Percentiles rank a stretch among this genome's conserved stretches.
phyloP scores from a whole-genome alignment of 2,113 vertebrate species.

The Heliornis fulica region DNA sequence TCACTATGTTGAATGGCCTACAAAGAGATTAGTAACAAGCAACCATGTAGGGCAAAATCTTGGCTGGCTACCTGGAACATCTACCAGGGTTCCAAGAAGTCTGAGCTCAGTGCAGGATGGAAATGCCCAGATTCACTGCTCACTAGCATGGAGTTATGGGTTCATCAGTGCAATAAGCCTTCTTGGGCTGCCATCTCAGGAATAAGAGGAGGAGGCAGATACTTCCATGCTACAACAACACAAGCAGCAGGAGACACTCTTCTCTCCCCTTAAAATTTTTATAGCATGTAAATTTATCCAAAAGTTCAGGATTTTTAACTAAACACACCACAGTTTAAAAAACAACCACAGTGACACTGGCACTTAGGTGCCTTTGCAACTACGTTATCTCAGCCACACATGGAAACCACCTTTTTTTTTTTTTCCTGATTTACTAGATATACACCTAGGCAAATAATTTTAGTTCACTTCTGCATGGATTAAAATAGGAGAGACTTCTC shows the following conservation, averaged over 20 bases:
- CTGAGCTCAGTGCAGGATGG: not conserved
- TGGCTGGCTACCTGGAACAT: not conserved
- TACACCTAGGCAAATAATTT: not conserved
- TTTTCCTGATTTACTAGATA: not conserved
- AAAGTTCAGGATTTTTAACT: not conserved
- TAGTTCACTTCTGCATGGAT: not conserved
- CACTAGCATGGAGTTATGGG: not conserved
- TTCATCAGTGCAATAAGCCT: not conserved
- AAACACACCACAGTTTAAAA: not conserved
- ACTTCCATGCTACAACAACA: not conserved
- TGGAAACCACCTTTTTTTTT: not conserved
- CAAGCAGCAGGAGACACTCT: not conserved
- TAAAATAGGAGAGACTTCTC: not conserved
- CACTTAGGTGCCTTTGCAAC: not conserved
- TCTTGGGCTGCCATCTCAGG: not conserved
- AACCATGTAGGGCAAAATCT: rapidly evolving
- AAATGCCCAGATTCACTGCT: not conserved
- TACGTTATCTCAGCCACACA: not conserved
- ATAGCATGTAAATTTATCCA: not conserved
- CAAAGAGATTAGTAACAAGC: not conserved
- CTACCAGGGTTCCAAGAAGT: not conserved
- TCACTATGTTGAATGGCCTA: not conserved
- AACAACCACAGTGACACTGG: not conserved
- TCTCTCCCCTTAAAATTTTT: not conserved
- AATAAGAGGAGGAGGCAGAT: not conserved